Conservation (phyloP, 37 sponge, comb jelly and placozoan genomes). For the Amphimedon queenslandica region DNA sequence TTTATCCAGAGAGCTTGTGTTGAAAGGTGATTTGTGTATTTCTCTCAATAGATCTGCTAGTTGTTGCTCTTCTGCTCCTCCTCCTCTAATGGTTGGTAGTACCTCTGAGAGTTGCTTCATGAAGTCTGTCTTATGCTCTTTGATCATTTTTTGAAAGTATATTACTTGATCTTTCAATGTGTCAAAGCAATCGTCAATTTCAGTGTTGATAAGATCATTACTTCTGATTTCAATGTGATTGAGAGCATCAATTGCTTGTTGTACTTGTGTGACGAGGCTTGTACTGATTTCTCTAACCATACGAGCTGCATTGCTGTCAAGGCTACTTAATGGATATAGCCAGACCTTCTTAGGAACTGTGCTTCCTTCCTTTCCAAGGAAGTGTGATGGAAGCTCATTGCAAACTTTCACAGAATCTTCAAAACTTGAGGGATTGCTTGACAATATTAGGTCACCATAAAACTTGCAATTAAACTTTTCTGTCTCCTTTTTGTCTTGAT, state of each 20-base stretch:
- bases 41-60: constrained; percentile 10
- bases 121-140: not conserved
- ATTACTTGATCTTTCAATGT: constrained; percentile 6
- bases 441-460: constrained; percentile 25
- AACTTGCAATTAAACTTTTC: constrained; percentile 29
- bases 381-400: constrained; percentile 8
- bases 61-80: constrained; percentile 4
- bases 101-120: constrained; percentile 1
- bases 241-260: constrained; percentile 17
- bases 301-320: constrained; percentile 7
- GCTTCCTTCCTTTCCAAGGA: not conserved
- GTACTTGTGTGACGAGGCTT: constrained; percentile 7
- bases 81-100: constrained; percentile 16
- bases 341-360: constrained; percentile 22
- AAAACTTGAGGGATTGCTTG: constrained; percentile 20
- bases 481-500: not conserved
- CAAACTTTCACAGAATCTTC: constrained; percentile 22
- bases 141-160: not conserved
- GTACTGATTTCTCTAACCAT: constrained; percentile 1
- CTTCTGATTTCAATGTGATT: not conserved
- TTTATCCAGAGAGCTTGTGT: not conserved
- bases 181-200: not conserved
- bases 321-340: constrained; percentile 15
- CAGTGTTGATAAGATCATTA: constrained; percentile 13
- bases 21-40: constrained; percentile 14